A percentile compares a stretch with the other conserved stretches of the same genome.
Evolutionary conservation across 2,113 vertebrate species (phyloP).

Genomic region (Corydoras sp.): DNA sequence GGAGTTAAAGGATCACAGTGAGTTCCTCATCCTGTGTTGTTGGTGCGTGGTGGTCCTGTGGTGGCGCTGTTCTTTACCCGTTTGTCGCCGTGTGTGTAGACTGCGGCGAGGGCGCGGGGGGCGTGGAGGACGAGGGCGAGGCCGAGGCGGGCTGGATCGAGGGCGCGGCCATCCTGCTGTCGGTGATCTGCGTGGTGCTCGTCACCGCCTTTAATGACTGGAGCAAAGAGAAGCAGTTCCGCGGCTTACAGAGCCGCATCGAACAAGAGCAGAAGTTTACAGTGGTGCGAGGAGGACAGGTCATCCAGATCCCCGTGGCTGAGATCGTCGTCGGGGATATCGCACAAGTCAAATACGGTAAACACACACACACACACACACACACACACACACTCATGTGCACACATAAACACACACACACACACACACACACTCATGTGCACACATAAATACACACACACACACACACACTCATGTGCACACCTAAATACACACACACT

Average conservation of each 20-base stretch:
- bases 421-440: too few relatives aligned
- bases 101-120: conserved; percentile 79
- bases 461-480: too few relatives aligned
- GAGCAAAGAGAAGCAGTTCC: conserved; percentile 98
- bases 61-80: not conserved
- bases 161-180: conserved; percentile 93
- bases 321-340: conserved; percentile 96
- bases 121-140: conserved; percentile 84
- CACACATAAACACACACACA: not conserved
- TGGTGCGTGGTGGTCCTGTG: conserved; percentile 7
- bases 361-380: conserved; percentile 35
- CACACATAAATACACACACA: too few relatives aligned
- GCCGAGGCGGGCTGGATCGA: conserved; percentile 96
- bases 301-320: conserved; percentile 95
- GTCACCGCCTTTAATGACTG: conserved; percentile 99
- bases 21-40: conserved; percentile 52
- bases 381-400: too few relatives aligned
- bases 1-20: conserved; percentile 80
- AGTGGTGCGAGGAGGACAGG: conserved; percentile 89
- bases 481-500: too few relatives aligned
- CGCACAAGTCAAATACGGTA: conserved; percentile 98
- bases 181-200: conserved; percentile 92
- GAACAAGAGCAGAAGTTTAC: conserved; percentile 99
- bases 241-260: conserved; percentile 94
- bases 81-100: conserved; percentile 57